These are phyloP conservation scores for Athalia cordata DNA, from an alignment of 2,888 invertebrate species.

Conservation along the genomic window DNA sequence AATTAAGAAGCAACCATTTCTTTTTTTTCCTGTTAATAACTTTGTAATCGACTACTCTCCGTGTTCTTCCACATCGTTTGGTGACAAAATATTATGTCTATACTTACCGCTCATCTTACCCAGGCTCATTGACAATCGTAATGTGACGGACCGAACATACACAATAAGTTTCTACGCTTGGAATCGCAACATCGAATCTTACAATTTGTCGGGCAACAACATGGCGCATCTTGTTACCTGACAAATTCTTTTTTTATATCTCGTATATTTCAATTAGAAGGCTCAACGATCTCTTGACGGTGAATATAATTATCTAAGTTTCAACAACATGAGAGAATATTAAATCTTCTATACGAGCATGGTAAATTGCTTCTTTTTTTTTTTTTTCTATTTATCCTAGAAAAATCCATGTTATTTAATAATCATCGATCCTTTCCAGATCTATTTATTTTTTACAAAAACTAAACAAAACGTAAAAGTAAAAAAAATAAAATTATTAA, in stretches of 20 bases:
- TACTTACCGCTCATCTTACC: slow-evolving; percentile 58
- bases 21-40: slow-evolving; percentile 1
- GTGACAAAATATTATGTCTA: not conserved
- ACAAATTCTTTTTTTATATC: slow-evolving; percentile 55
- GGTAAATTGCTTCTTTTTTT: slow-evolving; percentile 48
- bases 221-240: slow-evolving; percentile 57
- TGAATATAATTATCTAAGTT: slow-evolving; percentile 51
- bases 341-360: no score
- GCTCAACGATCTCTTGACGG: slow-evolving; percentile 62
- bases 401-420: slow-evolving; percentile 53
- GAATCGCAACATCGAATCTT: slow-evolving; percentile 65
- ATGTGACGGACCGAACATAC: slow-evolving; percentile 56
- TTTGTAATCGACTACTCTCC: slow-evolving; percentile 3
- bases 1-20: no score
- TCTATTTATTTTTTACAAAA: not conserved
- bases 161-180: slow-evolving; percentile 58
- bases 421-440: slow-evolving; percentile 60
- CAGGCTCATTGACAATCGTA: slow-evolving; percentile 65
- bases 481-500: slow-evolving; percentile 51
- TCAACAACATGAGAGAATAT: not conserved
- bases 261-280: slow-evolving; percentile 55
- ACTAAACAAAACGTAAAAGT: no score
- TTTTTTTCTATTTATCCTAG: slow-evolving; percentile 55
- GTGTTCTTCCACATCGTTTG: not conserved
- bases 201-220: slow-evolving; percentile 60